Conservation (phyloP, 2,113 vertebrate species). For the Osmerus mordax region DNA sequence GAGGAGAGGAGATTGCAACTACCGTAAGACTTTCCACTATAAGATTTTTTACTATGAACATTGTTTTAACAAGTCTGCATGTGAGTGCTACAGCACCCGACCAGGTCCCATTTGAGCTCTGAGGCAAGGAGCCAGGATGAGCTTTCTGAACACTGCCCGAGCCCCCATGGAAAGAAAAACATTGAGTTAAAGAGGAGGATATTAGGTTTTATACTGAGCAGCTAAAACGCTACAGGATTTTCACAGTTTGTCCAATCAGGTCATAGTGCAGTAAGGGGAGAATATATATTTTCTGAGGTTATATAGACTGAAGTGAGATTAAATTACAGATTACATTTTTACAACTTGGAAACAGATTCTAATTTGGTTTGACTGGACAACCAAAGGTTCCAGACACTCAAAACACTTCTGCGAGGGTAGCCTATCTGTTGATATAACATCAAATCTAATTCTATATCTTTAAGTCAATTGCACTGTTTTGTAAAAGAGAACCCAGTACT, state of each 20-base stretch:
- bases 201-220: slow-evolving; percentile 15
- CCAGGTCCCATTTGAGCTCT: background rate
- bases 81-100: no score
- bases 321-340: background rate
- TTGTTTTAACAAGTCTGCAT: no score
- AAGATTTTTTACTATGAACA: no score
- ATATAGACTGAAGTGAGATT: background rate
- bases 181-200: slow-evolving; percentile 5
- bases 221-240: slow-evolving; percentile 8
- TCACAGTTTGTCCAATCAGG: slow-evolving; percentile 5
- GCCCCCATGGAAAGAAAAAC: slow-evolving; percentile 39
- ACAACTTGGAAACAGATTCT: background rate
- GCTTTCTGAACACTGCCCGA: background rate
- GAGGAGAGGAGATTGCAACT: no score
- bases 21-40: no score
- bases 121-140: background rate
- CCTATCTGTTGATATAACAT: background rate
- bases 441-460: background rate
- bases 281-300: background rate
- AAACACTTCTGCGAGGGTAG: background rate
- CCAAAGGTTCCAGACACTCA: background rate
- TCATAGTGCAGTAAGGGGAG: background rate
- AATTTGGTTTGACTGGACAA: background rate
- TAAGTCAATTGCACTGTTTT: background rate
- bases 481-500: background rate